phyloP scores from a whole-genome alignment of 2,888 invertebrate genomes.

The Phortica magna region DNA sequence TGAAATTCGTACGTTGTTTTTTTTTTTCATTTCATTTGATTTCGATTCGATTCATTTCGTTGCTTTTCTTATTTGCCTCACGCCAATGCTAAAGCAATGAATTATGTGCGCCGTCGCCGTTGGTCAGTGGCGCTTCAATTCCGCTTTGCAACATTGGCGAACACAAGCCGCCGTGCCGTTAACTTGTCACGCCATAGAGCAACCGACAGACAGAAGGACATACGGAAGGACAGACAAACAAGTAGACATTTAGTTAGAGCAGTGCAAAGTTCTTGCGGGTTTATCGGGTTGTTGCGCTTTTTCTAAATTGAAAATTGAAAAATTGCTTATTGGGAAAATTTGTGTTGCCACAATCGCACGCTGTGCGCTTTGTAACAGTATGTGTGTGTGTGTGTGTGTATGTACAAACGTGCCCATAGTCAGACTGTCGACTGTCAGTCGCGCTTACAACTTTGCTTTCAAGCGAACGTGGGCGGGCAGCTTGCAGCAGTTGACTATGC shows the following conservation, averaged over 20 bases:
- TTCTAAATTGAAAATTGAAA: constrained; percentile 71
- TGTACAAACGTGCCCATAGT: constrained; percentile 14
- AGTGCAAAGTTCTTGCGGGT: constrained; percentile 39
- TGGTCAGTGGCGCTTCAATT: constrained; percentile 22
- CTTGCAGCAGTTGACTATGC: constrained; percentile 53
- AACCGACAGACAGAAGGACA: background rate
- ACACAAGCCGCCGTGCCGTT: background rate
- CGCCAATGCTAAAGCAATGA: constrained; percentile 20
- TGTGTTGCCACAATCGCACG: constrained; percentile 68
- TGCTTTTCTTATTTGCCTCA: background rate
- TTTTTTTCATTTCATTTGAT: background rate
- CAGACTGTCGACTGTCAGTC: constrained; percentile 46
- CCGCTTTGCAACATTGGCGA: constrained; percentile 1
- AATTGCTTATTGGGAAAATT: constrained; percentile 69
- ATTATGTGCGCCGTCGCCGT: constrained; percentile 29
- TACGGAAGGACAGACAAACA: background rate
- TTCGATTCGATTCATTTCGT: background rate
- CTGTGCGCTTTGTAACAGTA: constrained; percentile 16
- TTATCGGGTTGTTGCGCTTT: constrained; percentile 49
- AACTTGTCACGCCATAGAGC: background rate
- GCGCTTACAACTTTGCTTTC: constrained; percentile 54
- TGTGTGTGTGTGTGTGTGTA: background rate
- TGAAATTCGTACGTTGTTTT: background rate
- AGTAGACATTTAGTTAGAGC: constrained; percentile 8
- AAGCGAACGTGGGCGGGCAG: background rate